Evolutionary conservation across 2,888 invertebrate genomes (phyloP), one percentile per base, ranked within the genome.

Genomic region (Machimus rusticus): DNA sequence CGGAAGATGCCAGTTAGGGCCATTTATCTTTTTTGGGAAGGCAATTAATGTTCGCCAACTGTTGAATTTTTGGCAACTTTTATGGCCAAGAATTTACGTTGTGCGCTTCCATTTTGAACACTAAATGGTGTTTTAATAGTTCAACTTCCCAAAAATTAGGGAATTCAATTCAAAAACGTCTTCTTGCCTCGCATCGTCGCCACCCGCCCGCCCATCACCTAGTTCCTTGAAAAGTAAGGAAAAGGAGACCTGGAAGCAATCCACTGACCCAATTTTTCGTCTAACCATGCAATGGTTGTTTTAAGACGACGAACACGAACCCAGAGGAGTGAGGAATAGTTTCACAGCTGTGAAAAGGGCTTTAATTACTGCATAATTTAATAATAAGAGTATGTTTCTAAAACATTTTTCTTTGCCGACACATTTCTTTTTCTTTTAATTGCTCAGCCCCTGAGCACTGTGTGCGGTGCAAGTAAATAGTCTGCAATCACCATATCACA

Each of bases 41-140:
- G 86, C 86, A 88, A 88, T 88, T 88, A 88, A 88, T 88, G 88
- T 86, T 88, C 88, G 77, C 88, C 88, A 88, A 88, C 88, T 88
- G 88, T 88, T 88, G 88, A 88, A 88, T 88, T 88, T 88, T 88
- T 88, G 88, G 88, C 88, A 88, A 87, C 77, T 87, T 81, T 87
- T 86, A 87, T 82, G 43, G 84, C 85, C 57, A 78, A 78, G 85
- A 78, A 85, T 76, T 87, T 88, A 87, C 82, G 88, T 88, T 87
- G 74, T 82, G 55, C 76, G 81, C 82, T 86, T 51, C 77, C 86
- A 88, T 86, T 88, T 86, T 88, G 79, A 46, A 39, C 34, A 79
- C 88, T 88, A 86, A 88, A 88, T 88, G 88, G 88, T 74, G 74
- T 88, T 88, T 88, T 88, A 88, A 88, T 88, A 88, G 88, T 88